phyloP scores from a whole-genome alignment of 2,113 vertebrate genomes.

The Catharus fuscescens region DNA sequence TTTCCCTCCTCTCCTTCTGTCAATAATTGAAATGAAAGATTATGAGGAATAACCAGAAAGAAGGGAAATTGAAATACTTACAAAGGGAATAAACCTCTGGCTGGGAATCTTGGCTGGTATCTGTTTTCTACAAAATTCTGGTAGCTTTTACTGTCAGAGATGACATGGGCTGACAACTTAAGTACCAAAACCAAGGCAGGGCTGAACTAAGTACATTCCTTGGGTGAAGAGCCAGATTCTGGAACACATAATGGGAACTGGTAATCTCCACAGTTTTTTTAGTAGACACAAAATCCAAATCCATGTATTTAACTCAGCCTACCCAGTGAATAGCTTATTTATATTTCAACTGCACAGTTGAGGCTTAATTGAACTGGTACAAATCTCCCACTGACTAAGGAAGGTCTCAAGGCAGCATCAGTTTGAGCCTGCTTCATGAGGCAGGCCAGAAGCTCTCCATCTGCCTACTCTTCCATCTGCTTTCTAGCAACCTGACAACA shows the following conservation, averaged over 20 bases:
- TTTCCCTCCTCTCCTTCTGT: fast-evolving
- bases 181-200: neutral
- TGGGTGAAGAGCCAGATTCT: neutral
- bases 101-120: neutral
- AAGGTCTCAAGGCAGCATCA: neutral
- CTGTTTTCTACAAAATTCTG: neutral
- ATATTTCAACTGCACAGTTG: neutral
- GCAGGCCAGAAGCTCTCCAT: neutral
- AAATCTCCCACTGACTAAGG: neutral
- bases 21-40: neutral
- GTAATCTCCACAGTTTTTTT: neutral
- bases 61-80: neutral
- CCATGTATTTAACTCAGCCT: neutral
- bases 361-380: neutral
- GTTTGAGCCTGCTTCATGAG: neutral
- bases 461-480: neutral
- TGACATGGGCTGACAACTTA: neutral
- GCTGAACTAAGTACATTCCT: neutral
- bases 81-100: neutral
- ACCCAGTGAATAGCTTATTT: neutral
- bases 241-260: neutral
- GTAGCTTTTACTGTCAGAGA: neutral
- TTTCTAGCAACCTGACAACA: neutral
- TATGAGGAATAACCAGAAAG: neutral
- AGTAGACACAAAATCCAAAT: neutral